These are phyloP conservation scores for Lutraria rhynchaena DNA, from an alignment of 1,140 invertebrate species.

Conservation along the genomic window DNA sequence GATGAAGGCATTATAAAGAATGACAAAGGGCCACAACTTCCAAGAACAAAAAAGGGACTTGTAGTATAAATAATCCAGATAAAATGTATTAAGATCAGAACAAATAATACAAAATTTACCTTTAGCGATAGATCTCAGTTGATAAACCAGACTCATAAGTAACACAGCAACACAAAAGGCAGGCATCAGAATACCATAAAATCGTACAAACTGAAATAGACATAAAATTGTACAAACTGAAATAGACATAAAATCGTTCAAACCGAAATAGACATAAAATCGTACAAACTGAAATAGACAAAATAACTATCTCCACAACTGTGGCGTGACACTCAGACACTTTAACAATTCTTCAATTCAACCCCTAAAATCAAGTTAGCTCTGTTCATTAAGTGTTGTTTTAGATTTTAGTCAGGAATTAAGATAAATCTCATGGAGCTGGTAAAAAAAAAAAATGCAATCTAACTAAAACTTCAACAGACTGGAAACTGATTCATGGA, in stretches of 20 bases:
- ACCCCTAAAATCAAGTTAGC: too few relatives aligned
- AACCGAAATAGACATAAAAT: slow-evolving; percentile 66
- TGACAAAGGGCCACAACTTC: too few relatives aligned
- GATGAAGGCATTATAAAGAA: too few relatives aligned
- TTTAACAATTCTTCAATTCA: neutral
- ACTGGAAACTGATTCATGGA: too few relatives aligned
- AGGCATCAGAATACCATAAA: slow-evolving; percentile 61
- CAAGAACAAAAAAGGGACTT: too few relatives aligned
- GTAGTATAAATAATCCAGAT: too few relatives aligned
- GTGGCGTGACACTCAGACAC: neutral
- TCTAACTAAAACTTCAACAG: too few relatives aligned
- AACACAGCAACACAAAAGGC: slow-evolving; percentile 59
- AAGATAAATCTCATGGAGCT: too few relatives aligned
- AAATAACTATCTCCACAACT: neutral
- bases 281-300: slow-evolving; percentile 65
- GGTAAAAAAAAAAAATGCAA: too few relatives aligned
- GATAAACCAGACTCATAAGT: slow-evolving; percentile 56
- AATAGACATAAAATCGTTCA: slow-evolving; percentile 63
- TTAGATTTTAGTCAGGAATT: too few relatives aligned
- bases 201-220: slow-evolving; percentile 67
- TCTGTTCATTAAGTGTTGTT: too few relatives aligned
- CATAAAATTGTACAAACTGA: slow-evolving; percentile 67
- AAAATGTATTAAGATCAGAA: too few relatives aligned
- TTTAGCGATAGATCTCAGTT: slow-evolving; percentile 47
- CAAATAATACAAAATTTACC: slow-evolving; percentile 30